Base-by-base conservation (phyloP, 2,888 invertebrate species). In the Cheilosia impressa region DNA sequence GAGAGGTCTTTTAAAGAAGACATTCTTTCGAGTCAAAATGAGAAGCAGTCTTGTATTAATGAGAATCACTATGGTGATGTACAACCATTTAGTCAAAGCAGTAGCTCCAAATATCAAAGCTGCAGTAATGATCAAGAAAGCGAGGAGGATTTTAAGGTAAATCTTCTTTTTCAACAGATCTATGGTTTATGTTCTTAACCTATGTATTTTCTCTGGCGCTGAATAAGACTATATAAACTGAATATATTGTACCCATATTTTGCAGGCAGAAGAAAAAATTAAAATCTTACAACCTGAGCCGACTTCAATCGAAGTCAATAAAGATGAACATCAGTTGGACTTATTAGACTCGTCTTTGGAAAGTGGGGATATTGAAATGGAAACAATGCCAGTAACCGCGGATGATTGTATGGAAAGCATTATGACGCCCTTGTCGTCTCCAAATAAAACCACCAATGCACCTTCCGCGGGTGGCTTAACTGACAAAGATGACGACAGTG, bases 371-470 rank as follows among this genome's bases (percentile, higher is more conserved):
- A 50, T 55, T 6, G 69, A 63, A 78, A 22, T 84, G 47, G 24
- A 31, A 5, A 45, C 31, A 60, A 84, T 84, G 65, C 84, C 84
- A 41, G 34, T 84, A 47, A 84, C 84, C n/a, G 84, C 71, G 38
- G 84, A 84, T 66, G 84, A 84, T 47, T 68, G 55, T 13, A 31
- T 71, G 24, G 65, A 69, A 10, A 79, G 53, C 65, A 2, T 57
- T 17, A 1, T 65, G 57, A 34, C 7, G 4, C 17, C 17, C 24
- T 19, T 6, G 17, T 10, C 19, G 19, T 41, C 60, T 22, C 19
- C 55, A 38, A 55, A 45, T 1, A 57, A 22, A 24, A 72, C 1
- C 10, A n/a, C 47, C 1, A n/a, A 15, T 6, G 2, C 15, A 7
- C 19, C 27, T n/a, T 9, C 52, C 41, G 19, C 7, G 2, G 19